phyloP scores from a whole-genome alignment of 2,888 invertebrate genomes.

The Sericinus montela region DNA sequence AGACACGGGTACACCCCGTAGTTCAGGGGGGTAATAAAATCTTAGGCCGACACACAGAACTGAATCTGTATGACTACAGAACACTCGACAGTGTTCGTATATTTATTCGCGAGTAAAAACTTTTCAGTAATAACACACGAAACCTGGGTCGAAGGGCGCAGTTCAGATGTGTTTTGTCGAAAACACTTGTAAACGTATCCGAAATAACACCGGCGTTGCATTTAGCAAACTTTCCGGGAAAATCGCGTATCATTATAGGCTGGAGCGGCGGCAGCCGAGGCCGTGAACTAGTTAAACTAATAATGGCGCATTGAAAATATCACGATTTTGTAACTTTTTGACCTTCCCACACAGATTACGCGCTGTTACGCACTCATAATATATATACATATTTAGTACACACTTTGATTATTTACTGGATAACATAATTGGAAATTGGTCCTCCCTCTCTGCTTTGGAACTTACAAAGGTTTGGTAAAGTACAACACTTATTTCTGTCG shows the following conservation, averaged over 20 bases:
- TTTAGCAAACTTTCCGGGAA: constrained; percentile 44
- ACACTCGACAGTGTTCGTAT: too few relatives aligned
- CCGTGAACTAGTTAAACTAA: constrained; percentile 67
- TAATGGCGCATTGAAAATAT: constrained; percentile 35
- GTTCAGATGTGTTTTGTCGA: constrained; percentile 23
- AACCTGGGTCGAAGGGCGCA: background rate
- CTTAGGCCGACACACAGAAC: too few relatives aligned
- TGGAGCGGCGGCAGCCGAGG: constrained; percentile 37
- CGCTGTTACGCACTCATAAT: background rate
- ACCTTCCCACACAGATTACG: constrained; percentile 24
- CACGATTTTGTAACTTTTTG: constrained; percentile 30
- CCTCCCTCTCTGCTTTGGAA: too few relatives aligned
- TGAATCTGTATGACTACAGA: too few relatives aligned
- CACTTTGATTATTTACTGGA: too few relatives aligned
- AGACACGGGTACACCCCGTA: too few relatives aligned
- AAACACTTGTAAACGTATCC: constrained; percentile 21
- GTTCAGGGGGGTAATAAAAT: too few relatives aligned
- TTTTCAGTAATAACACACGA: constrained; percentile 1
- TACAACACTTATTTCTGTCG: too few relatives aligned
- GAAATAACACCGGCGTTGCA: constrained; percentile 17
- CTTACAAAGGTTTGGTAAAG: too few relatives aligned
- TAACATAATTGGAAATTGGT: too few relatives aligned
- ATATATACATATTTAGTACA: background rate
- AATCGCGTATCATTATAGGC: constrained; percentile 30
- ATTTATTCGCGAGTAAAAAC: background rate